Evolutionary conservation across 1,140 invertebrate genomes (phyloP).

Genomic region (Xylocopa sonorina): DNA sequence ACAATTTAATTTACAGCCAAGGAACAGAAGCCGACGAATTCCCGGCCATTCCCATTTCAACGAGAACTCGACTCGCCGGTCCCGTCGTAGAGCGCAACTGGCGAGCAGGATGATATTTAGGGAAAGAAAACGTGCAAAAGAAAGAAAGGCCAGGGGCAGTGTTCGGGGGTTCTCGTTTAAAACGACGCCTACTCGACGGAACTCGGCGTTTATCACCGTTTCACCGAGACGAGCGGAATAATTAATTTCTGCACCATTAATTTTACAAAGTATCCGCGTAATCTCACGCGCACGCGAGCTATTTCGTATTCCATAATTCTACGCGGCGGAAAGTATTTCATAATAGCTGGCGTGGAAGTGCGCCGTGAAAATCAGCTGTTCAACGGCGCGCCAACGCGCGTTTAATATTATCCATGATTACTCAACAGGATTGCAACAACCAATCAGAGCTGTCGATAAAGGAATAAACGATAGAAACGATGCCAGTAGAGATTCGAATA

Average conservation of each 20-base stretch:
- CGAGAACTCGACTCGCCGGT: not conserved
- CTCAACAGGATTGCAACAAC: too few species aligned
- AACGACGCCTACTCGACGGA: conserved; percentile 17
- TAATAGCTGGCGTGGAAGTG: not conserved
- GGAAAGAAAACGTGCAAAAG: not conserved
- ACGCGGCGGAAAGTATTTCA: conserved; percentile 10
- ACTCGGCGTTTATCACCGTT: conserved; percentile 44
- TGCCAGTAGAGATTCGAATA: too few species aligned
- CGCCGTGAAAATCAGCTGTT: not conserved
- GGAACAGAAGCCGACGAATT: not conserved
- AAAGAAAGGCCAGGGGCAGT: not conserved
- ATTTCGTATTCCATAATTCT: conserved; percentile 47
- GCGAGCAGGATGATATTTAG: too few species aligned
- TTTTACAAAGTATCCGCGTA: conserved; percentile 44
- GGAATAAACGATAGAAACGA: too few species aligned
- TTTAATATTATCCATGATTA: not conserved
- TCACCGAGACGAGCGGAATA: conserved; percentile 23
- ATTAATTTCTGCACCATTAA: conserved; percentile 48
- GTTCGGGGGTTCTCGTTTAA: conserved; percentile 23
- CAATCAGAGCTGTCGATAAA: too few species aligned
- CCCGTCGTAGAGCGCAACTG: not conserved
- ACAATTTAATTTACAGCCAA: conserved; percentile 20
- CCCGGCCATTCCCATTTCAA: not conserved
- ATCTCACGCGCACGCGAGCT: conserved; percentile 38
- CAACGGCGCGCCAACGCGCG: not conserved